A percentile compares a stretch with the other conserved stretches of the same genome.
phyloP scores from a whole-genome alignment of 2,888 invertebrate genomes.

The Yponomeuta cagnagella region DNA sequence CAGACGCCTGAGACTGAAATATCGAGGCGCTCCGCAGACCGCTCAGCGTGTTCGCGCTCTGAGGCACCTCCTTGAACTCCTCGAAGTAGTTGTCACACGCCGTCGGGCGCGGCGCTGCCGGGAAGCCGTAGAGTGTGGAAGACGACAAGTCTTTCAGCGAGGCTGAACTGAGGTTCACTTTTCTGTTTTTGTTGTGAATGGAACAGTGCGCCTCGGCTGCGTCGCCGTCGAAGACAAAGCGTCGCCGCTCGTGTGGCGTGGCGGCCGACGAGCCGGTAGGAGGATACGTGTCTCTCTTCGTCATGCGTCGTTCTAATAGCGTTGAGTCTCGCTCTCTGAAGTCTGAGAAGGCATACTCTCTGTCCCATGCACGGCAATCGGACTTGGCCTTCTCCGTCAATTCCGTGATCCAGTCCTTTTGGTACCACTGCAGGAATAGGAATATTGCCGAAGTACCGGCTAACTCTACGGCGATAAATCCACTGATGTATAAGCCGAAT shows the following conservation, averaged over 20 bases:
- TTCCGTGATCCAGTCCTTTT: conserved; percentile 78
- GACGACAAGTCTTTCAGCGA: conserved; percentile 76
- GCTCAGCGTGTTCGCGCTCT: conserved; percentile 68
- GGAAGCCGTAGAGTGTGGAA: conserved; percentile 78
- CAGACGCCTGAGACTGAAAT: conserved; percentile 73
- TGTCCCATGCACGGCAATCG: conserved; percentile 66
- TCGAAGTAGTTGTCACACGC: conserved; percentile 78
- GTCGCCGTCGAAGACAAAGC: conserved; percentile 80
- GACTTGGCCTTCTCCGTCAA: conserved; percentile 67
- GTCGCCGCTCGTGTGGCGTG: conserved; percentile 72
- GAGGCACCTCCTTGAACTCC: conserved; percentile 70
- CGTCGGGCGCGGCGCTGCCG: conserved; percentile 78
- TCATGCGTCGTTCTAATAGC: conserved; percentile 58
- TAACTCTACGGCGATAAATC: conserved; percentile 88
- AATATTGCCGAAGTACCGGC: conserved; percentile 92
- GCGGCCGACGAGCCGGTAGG: conserved; percentile 61
- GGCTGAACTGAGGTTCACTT: conserved; percentile 70
- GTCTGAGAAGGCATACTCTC: conserved; percentile 69
- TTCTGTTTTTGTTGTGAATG: conserved; percentile 75
- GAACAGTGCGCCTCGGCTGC: conserved; percentile 69
- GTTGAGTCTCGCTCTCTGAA: conserved; percentile 65
- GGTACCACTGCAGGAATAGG: conserved; percentile 88
- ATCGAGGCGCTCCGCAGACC: conserved; percentile 67
- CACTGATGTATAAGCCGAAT: conserved; percentile 89
- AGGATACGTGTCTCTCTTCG: conserved; percentile 67